Evolutionary conservation across 2,888 invertebrate genomes (phyloP), one percentile per base, ranked within the genome.

Genomic region (Harpagoxenus sublaevis): DNA sequence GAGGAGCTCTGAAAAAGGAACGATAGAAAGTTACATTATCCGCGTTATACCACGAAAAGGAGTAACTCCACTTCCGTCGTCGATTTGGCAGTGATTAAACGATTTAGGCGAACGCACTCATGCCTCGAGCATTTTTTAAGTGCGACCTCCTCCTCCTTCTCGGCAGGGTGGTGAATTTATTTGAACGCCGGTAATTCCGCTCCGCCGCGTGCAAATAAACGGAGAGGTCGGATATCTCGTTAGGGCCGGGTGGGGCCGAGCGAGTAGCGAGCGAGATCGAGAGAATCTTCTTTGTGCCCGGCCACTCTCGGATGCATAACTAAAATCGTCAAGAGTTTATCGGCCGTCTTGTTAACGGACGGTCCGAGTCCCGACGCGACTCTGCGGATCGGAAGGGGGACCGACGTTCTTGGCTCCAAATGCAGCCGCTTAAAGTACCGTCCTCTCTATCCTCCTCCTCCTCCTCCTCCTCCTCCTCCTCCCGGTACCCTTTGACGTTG

Each of bases 291-390:
- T 93, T 93, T 93, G 92, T 91, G 84, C 70, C 45, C 85, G 79
- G 74, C 57, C 65, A 57, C 68, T 78, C 84, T 66, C 82, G 60
- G 81, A 88, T 86, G 89, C 88, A 86, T 68, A 90, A 91, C 89
- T 87, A 86, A 91, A 92, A 92, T 91, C 90, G 85, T 87, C 83
- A 79, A 85, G 84, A 86, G 84, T 88, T 90, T 92, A 93, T 89
- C 89, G 90, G 87, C 89, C 65, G 90, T 86, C 90, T 91, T 92
- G 92, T 93, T 93, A 92, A 92, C 92, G 85, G 86, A 89, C 85
- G 68, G 87, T 89, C 90, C 91, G 87, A 91, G 68, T 87, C 89
- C 90, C 91, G 87, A 91, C 88, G 92, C 63, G 63, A 15, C 75
- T 60, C 74, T 31, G 12, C 73, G 42, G 28, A 74, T 35, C 53